A percentile compares a stretch with the other conserved stretches of the same genome.
These are phyloP conservation scores for Microplitis mediator DNA, from an alignment of 1,140 invertebrate genomes.

Conservation along the genomic window DNA sequence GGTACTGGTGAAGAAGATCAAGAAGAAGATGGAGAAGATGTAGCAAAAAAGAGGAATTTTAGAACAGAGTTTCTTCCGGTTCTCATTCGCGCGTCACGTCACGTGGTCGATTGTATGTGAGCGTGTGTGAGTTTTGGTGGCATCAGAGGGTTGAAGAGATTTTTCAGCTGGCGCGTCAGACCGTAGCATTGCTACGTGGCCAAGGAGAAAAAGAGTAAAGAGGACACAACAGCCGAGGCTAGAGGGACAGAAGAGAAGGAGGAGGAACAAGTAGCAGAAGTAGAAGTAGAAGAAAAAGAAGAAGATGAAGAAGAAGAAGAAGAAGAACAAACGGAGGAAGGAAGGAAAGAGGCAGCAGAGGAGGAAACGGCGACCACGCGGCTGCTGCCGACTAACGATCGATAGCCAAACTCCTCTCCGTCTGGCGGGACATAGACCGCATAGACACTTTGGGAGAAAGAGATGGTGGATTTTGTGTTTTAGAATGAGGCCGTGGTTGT, in stretches of 20 bases:
- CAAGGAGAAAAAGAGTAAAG: neutral
- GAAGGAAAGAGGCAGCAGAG: conserved; percentile 34
- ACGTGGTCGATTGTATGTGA: conserved; percentile 30
- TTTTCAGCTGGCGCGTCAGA: conserved; percentile 33
- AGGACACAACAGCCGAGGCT: neutral
- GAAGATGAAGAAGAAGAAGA: conserved; percentile 24
- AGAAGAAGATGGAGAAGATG: too few relatives aligned
- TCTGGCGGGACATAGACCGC: conserved; percentile 48
- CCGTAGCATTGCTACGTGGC: conserved; percentile 27
- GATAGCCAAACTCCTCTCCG: conserved; percentile 59
- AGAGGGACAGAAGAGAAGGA: conserved; percentile 21
- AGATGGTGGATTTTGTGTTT: neutral
- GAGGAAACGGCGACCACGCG: conserved; percentile 45
- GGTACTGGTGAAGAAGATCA: neutral
- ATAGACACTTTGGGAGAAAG: conserved; percentile 38
- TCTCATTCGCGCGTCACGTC: conserved; percentile 28
- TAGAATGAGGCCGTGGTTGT: too few relatives aligned
- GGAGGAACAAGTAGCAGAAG: neutral
- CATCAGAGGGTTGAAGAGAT: conserved; percentile 4
- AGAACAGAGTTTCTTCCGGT: neutral
- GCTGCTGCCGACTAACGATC: conserved; percentile 49
- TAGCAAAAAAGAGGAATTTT: neutral
- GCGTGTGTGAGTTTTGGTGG: neutral
- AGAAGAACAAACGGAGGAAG: conserved; percentile 22
- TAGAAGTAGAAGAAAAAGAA: neutral